A percentile compares a stretch with the other conserved stretches of the same genome.
Conservation (phyloP, 2,113 vertebrate genomes). For the Phalacrocorax aristotelis region DNA sequence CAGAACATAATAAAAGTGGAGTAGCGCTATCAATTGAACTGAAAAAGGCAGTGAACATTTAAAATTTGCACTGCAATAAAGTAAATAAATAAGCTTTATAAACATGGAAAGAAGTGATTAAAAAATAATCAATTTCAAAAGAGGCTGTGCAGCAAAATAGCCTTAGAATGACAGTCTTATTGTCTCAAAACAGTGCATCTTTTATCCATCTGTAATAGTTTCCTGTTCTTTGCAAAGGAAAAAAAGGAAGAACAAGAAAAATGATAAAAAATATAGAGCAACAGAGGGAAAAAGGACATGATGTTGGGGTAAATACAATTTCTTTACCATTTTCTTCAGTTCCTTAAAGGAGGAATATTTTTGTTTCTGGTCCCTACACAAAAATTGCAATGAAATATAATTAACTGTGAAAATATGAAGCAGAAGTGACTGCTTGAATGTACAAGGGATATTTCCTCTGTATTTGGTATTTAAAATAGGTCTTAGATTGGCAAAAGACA, state of each 20-base stretch:
- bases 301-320: not conserved
- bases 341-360: not conserved
- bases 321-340: not conserved
- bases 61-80: not conserved
- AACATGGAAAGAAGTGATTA: not conserved
- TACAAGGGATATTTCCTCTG: not conserved
- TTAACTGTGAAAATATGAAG: conserved; percentile 41
- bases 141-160: not conserved
- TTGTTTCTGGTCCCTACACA: not conserved
- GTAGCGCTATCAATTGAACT: not conserved
- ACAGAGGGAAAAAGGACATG: not conserved
- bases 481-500: conserved; percentile 13
- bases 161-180: not conserved
- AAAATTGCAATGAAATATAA: not conserved
- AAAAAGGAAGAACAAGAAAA: too few species aligned
- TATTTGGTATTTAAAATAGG: conserved; percentile 10
- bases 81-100: not conserved
- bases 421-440: not conserved
- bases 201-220: not conserved
- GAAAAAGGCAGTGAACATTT: not conserved
- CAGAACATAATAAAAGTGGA: not conserved
- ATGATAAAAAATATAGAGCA: not conserved
- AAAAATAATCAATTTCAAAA: not conserved
- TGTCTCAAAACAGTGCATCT: not conserved
- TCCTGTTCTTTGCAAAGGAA: not conserved